These are phyloP conservation scores for Brachionus plicatilis DNA, from an alignment of 1,140 invertebrate genomes.

Conservation along the genomic window DNA sequence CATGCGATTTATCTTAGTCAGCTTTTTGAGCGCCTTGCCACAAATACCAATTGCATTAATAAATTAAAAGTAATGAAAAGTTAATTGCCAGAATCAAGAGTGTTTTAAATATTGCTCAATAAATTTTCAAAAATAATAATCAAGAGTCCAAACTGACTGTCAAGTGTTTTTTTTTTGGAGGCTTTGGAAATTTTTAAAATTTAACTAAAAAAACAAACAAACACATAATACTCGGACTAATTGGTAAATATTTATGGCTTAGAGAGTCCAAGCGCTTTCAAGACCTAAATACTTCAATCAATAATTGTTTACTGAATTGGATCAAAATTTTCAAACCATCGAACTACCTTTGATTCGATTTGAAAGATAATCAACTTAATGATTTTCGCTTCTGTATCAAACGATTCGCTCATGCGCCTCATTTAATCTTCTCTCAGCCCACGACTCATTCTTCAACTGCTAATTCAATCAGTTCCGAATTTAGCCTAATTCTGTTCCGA, in stretches of 20 bases:
- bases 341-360: background rate
- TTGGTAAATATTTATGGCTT: background rate
- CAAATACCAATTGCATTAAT: background rate
- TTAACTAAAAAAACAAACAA: background rate
- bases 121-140: background rate
- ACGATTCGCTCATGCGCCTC: background rate
- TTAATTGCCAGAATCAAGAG: background rate
- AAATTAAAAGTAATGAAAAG: background rate
- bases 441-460: background rate
- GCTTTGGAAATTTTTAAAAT: background rate
- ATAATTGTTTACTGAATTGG: background rate
- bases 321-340: background rate
- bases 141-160: background rate
- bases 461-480: background rate
- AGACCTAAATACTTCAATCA: background rate
- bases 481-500: background rate
- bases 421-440: background rate
- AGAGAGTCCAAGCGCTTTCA: background rate
- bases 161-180: background rate
- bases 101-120: background rate
- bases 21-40: background rate
- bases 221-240: background rate
- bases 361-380: background rate
- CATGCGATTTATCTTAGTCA: background rate
- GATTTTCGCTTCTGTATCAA: background rate